Percentiles rank a stretch among this genome's conserved stretches.
Conservation (phyloP, 2,113 vertebrate genomes). For the Colistium nudipinnis region DNA sequence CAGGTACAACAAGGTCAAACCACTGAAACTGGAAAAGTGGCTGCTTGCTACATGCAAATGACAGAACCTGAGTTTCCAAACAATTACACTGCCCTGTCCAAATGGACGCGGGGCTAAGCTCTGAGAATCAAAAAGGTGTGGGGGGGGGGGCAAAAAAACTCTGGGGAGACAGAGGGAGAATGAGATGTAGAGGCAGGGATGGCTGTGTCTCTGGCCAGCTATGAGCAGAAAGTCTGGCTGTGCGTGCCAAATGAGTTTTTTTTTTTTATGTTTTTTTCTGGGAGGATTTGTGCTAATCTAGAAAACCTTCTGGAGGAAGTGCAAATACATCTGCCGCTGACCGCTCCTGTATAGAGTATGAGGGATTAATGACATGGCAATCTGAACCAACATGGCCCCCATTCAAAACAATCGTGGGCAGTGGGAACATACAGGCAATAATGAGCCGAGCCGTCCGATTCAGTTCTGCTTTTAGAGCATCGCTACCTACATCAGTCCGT, state of each 20-base stretch:
- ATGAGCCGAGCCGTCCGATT: slow-evolving; percentile 39
- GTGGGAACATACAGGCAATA: slow-evolving; percentile 63
- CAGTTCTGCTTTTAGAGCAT: slow-evolving; percentile 20
- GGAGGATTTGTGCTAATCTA: slow-evolving; percentile 79
- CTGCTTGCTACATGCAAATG: slow-evolving; percentile 74
- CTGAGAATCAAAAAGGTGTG: slow-evolving; percentile 45
- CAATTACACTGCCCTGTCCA: slow-evolving; percentile 70
- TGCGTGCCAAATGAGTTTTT: slow-evolving; percentile 76
- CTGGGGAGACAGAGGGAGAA: slow-evolving; percentile 43
- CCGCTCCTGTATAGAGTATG: slow-evolving; percentile 74
- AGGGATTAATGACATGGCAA: slow-evolving; percentile 74
- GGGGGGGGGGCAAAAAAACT: slow-evolving; percentile 33
- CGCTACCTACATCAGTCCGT: slow-evolving; percentile 7
- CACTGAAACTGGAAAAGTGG: slow-evolving; percentile 77
- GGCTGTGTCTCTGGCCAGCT: slow-evolving; percentile 58
- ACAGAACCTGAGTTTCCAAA: slow-evolving; percentile 69
- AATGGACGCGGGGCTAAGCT: slow-evolving; percentile 52
- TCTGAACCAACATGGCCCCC: slow-evolving; percentile 70
- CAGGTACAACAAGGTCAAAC: slow-evolving; percentile 81
- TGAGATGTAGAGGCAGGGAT: slow-evolving; percentile 60
- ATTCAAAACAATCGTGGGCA: slow-evolving; percentile 60
- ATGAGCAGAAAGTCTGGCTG: slow-evolving; percentile 65
- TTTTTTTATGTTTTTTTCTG: slow-evolving; percentile 75
- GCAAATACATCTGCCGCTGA: slow-evolving; percentile 78
- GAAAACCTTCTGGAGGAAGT: slow-evolving; percentile 79